A percentile compares a stretch with the other conserved stretches of the same genome.
Evolutionary conservation across 2,888 invertebrate species (phyloP).

Genomic region (Plusia festucae): DNA sequence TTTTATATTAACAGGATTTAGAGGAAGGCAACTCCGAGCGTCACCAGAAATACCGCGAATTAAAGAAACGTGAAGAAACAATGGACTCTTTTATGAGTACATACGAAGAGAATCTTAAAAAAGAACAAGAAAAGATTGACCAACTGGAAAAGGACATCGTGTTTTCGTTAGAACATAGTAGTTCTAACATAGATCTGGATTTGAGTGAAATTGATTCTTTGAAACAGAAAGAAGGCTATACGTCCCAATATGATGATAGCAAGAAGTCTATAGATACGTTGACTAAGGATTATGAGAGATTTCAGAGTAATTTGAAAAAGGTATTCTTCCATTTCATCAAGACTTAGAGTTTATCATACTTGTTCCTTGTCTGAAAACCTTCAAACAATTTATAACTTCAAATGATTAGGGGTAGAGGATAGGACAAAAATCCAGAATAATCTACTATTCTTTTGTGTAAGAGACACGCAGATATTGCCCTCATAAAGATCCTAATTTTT

Average conservation of each 20-base stretch:
- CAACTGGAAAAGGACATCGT: constrained; percentile 91
- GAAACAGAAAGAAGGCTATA: constrained; percentile 84
- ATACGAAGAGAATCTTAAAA: constrained; percentile 90
- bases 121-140: constrained; percentile 90
- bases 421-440: no score
- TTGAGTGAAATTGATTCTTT: constrained; percentile 87
- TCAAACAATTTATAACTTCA: no score
- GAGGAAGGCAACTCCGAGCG: constrained; percentile 93
- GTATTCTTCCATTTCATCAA: constrained; percentile 68
- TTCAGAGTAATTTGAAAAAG: constrained; percentile 90
- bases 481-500: not conserved
- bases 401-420: no score
- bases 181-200: constrained; percentile 90
- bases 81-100: constrained; percentile 93
- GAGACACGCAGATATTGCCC: no score
- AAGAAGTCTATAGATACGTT: constrained; percentile 84
- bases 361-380: no score
- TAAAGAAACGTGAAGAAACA: constrained; percentile 94
- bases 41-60: constrained; percentile 94
- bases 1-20: constrained; percentile 81
- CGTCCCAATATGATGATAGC: constrained; percentile 82
- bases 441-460: no score
- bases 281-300: constrained; percentile 88
- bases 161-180: constrained; percentile 91
- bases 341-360: not conserved